Evolutionary conservation across 92 coral and sea anemone species (phyloP).

Genomic region (Epizoanthus ramosus): DNA sequence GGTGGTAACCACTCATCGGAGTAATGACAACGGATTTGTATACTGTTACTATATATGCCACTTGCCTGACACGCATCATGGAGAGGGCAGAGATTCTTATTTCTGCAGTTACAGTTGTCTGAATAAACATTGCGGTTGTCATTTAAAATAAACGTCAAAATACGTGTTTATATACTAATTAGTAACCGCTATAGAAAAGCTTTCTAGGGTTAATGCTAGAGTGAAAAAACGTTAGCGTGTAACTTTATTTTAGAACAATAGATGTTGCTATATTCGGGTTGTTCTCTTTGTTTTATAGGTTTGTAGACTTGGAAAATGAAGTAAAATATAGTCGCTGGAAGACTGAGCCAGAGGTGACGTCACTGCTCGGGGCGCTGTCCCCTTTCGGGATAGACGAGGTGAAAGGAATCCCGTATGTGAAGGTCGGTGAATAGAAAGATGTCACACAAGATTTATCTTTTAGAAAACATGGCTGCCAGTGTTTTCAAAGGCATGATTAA

Average conservation of each 20-base stretch:
- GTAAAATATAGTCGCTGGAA: conserved; percentile 60
- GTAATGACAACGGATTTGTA: no score
- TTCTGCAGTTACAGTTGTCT: no score
- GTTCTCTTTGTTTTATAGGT: conserved; percentile 56
- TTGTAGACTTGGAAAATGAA: conserved; percentile 67
- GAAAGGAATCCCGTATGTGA: conserved; percentile 72
- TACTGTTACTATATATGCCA: no score
- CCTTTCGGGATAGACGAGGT: conserved; percentile 89
- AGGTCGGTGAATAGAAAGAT: conserved; percentile 48
- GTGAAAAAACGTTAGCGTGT: background rate
- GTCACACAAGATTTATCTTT: background rate
- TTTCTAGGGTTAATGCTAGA: background rate
- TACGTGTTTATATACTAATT: no score
- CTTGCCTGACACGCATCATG: no score
- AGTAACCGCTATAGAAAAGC: no score
- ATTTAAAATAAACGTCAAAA: no score
- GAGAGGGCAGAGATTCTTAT: no score
- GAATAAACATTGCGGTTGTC: no score
- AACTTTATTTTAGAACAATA: background rate
- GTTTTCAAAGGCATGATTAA: no score
- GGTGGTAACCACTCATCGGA: no score
- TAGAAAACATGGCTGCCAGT: no score
- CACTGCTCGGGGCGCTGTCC: conserved; percentile 47
- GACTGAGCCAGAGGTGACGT: conserved; percentile 48
- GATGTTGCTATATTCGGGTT: background rate